Evolutionary conservation across 1,140 invertebrate species (phyloP).

Genomic region (Mycetomoellerius zeteki): DNA sequence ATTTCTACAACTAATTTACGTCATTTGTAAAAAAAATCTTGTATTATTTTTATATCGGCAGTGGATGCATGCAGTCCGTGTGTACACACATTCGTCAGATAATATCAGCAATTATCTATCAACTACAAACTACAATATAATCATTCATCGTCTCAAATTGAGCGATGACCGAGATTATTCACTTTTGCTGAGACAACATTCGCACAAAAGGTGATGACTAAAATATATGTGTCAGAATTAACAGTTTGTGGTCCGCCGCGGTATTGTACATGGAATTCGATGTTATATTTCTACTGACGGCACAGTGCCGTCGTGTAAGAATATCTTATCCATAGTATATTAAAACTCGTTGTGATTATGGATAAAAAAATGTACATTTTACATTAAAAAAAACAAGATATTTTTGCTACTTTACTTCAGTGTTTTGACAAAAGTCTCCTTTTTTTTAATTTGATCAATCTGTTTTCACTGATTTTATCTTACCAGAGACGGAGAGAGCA

Average conservation of each 20-base stretch:
- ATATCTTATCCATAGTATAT: too few relatives aligned
- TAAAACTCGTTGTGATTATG: too few relatives aligned
- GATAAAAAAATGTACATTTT: too few relatives aligned
- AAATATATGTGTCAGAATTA: background rate
- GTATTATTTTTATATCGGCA: constrained; percentile 41
- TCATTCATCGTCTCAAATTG: constrained; percentile 32
- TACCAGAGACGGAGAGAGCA: too few relatives aligned
- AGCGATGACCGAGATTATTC: constrained; percentile 15
- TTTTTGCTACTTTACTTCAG: too few relatives aligned
- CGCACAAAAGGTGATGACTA: background rate
- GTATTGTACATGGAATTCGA: too few relatives aligned
- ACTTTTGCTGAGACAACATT: background rate
- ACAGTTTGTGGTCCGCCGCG: background rate
- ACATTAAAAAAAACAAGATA: too few relatives aligned
- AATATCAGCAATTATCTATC: constrained; percentile 13
- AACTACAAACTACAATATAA: background rate
- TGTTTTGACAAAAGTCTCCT: too few relatives aligned
- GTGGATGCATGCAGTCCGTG: constrained; percentile 30
- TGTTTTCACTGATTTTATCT: too few relatives aligned
- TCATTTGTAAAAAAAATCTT: constrained; percentile 26
- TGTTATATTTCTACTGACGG: too few relatives aligned
- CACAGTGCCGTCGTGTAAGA: too few relatives aligned
- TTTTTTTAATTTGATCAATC: too few relatives aligned
- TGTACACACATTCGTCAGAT: constrained; percentile 30
- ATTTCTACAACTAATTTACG: constrained; percentile 22